These are phyloP conservation scores for Scylla paramamosain DNA, from an alignment of 1,140 invertebrate species.

Conservation along the genomic window DNA sequence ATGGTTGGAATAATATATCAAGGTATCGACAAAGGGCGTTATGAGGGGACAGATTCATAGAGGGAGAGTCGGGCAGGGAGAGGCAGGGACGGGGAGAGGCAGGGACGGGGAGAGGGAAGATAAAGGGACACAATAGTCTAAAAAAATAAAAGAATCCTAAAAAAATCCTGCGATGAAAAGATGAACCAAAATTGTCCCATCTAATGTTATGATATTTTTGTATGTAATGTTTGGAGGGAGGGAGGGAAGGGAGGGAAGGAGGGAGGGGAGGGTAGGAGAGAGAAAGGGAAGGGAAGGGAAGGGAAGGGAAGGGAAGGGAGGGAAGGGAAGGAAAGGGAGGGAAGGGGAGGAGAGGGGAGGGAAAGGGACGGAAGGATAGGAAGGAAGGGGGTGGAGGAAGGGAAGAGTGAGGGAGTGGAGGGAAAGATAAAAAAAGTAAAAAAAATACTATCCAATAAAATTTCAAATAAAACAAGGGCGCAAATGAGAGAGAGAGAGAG, in stretches of 20 bases:
- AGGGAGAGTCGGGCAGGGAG: background rate
- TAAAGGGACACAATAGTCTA: slow-evolving; percentile 17
- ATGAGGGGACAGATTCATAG: slow-evolving; percentile 29
- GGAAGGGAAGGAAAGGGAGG: background rate
- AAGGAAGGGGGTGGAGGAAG: too few relatives aligned
- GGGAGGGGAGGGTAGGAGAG: background rate
- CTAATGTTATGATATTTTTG: slow-evolving; percentile 22
- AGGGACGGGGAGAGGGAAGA: background rate
- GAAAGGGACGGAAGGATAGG: background rate
- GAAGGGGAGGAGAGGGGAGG: background rate
- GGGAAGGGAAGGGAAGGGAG: background rate
- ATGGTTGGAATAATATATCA: slow-evolving; percentile 15
- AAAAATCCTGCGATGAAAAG: slow-evolving; percentile 23
- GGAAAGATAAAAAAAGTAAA: too few relatives aligned
- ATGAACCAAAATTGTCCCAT: slow-evolving; percentile 14
- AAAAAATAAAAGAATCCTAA: slow-evolving; percentile 1
- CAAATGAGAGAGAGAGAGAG: background rate
- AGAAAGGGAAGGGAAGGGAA: background rate
- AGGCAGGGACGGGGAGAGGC: background rate
- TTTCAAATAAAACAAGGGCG: background rate
- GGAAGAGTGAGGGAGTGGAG: too few relatives aligned
- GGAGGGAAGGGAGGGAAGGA: background rate
- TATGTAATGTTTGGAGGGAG: background rate
- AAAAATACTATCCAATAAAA: background rate
- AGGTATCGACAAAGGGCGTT: slow-evolving; percentile 39